Conservation (phyloP, 2,113 vertebrate genomes). For the Columba janthina region DNA sequence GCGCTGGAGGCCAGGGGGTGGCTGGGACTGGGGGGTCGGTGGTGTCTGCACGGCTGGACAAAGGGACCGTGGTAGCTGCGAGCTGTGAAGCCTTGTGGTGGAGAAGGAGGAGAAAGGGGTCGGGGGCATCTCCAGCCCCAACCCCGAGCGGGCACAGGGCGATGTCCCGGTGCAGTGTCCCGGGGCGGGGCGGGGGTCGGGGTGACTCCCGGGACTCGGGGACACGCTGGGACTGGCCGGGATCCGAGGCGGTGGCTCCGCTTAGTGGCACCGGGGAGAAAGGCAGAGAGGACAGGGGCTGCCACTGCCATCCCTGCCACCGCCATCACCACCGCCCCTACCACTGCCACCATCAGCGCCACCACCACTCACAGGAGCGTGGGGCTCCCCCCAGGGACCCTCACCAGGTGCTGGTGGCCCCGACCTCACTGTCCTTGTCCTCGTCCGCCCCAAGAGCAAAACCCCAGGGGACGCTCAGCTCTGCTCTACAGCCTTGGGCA, state of each 20-base stretch:
- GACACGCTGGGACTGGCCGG: not conserved
- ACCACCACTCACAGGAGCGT: not conserved
- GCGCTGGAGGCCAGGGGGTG: not conserved
- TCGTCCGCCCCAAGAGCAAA: not conserved
- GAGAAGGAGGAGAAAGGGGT: no score
- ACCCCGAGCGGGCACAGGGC: not conserved
- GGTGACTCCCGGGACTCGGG: not conserved
- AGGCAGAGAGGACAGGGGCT: not conserved
- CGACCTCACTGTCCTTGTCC: not conserved
- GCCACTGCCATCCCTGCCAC: not conserved
- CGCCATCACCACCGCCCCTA: not conserved
- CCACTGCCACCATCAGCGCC: no score
- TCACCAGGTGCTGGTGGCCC: not conserved
- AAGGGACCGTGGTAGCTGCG: not conserved
- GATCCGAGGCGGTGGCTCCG: constrained; percentile 3
- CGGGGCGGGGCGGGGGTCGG: no score
- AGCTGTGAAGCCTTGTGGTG: not conserved
- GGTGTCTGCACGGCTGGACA: accelerated
- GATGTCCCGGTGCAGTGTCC: no score
- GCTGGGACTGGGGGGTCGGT: not conserved
- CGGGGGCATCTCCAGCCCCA: no score
- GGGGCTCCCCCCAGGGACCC: no score
- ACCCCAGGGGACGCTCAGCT: no score
- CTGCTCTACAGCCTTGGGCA: not conserved
- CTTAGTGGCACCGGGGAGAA: constrained; percentile 23